These are phyloP conservation scores for Serinus canaria DNA, from an alignment of 2,113 vertebrate genomes.

Conservation along the genomic window DNA sequence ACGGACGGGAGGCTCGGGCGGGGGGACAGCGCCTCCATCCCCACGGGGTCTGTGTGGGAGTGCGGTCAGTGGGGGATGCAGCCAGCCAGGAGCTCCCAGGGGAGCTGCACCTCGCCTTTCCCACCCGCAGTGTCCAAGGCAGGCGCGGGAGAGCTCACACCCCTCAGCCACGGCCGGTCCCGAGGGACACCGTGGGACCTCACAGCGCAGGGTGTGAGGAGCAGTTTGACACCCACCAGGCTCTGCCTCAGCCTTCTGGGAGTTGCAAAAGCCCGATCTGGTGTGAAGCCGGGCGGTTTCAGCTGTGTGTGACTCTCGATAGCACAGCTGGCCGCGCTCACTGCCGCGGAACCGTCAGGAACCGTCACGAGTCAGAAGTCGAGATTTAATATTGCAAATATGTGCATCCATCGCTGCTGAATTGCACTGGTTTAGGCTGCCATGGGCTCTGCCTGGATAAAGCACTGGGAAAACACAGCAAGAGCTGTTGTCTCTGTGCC, in stretches of 20 bases:
- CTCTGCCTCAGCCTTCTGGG: not conserved
- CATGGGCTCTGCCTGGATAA: not conserved
- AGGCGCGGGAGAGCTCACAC: fast-evolving
- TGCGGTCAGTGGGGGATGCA: fast-evolving
- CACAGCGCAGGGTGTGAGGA: not conserved
- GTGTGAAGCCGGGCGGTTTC: not conserved
- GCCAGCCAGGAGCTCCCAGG: not conserved
- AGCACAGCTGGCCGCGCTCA: not conserved
- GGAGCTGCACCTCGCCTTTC: fast-evolving
- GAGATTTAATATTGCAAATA: not conserved
- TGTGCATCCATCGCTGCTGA: not conserved
- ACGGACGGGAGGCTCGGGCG: fast-evolving
- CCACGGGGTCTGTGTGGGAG: fast-evolving
- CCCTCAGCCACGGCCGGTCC: not conserved
- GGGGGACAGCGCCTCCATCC: not conserved
- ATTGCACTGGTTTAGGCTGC: not conserved
- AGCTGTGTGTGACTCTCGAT: not conserved
- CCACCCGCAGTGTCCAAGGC: fast-evolving
- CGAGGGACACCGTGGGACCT: fast-evolving
- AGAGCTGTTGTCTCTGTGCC: not conserved
- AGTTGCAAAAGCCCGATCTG: not conserved
- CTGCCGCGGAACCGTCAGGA: not conserved
- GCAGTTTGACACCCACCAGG: not conserved
- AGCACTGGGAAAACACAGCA: not conserved
- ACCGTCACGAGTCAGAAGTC: not conserved